A percentile compares a stretch with the other conserved stretches of the same genome.
Conservation (phyloP, 1,140 invertebrate genomes). For the Coenobita brevimanus region DNA sequence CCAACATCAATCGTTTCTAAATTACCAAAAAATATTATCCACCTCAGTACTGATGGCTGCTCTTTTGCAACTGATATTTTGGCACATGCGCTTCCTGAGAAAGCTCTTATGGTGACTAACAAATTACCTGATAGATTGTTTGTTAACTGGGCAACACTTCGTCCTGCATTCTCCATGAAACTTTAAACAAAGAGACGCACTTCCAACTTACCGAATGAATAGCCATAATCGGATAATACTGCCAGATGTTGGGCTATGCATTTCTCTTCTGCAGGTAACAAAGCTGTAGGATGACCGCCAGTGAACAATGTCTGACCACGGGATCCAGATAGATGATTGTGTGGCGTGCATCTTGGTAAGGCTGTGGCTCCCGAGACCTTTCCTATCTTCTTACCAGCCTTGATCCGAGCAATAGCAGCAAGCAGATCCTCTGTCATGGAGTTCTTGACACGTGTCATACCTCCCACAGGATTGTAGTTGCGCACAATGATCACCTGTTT, state of each 20-base stretch:
- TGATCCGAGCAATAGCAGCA: slow-evolving; percentile 1
- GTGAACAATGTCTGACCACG: not conserved
- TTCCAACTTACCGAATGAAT: slow-evolving; percentile 8
- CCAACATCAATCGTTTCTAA: not conserved
- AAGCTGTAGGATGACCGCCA: slow-evolving; percentile 16
- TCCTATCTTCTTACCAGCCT: not conserved
- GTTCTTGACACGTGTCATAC: not conserved
- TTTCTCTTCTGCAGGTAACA: not conserved
- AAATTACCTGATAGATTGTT: slow-evolving; percentile 18
- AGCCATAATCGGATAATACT: slow-evolving; percentile 9
- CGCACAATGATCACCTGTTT: slow-evolving; percentile 14
- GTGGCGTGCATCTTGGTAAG: not conserved
- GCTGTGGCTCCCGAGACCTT: not conserved
- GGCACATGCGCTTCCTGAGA: slow-evolving; percentile 13
- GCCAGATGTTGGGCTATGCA: slow-evolving; percentile 30
- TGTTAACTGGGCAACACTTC: not conserved
- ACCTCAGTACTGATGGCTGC: not conserved
- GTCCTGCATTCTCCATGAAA: slow-evolving; percentile 19
- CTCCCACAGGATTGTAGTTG: slow-evolving; percentile 24
- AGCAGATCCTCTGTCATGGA: not conserved
- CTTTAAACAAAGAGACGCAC: slow-evolving; percentile 17
- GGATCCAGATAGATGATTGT: not conserved
- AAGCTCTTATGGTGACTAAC: not conserved
- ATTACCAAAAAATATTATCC: slow-evolving; percentile 19
- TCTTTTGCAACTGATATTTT: slow-evolving; percentile 26